These are phyloP conservation scores for Drosophila ustulata DNA, from an alignment of 2,888 invertebrate genomes.

Conservation along the genomic window DNA sequence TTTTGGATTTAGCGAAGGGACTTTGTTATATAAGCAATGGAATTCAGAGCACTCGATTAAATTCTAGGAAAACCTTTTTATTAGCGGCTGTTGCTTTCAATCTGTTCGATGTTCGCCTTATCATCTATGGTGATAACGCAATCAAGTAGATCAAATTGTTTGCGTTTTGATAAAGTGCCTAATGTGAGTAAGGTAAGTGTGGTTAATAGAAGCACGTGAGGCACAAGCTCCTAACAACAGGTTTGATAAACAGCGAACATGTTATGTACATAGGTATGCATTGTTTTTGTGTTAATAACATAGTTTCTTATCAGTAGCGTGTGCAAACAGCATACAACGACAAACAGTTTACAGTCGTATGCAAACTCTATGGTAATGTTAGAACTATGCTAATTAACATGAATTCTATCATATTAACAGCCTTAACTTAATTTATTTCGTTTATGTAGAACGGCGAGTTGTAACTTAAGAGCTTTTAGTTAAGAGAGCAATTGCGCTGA, in stretches of 20 bases:
- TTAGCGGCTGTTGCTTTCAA: conserved; percentile 14
- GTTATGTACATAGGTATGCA: not conserved
- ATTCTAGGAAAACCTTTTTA: conserved; percentile 57
- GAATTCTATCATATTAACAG: not conserved
- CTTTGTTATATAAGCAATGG: conserved; percentile 4
- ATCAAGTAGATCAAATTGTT: conserved; percentile 21
- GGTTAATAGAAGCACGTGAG: conserved; percentile 29
- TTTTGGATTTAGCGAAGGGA: not conserved
- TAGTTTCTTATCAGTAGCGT: not conserved
- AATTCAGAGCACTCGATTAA: not conserved
- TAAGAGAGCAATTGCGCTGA: not conserved
- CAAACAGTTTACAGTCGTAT: not conserved
- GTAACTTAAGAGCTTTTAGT: not conserved
- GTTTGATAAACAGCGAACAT: not conserved
- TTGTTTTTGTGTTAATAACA: not conserved
- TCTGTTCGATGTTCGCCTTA: conserved; percentile 20
- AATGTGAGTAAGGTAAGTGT: conserved; percentile 34
- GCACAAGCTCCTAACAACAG: not conserved
- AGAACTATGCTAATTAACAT: not conserved
- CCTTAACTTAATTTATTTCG: not conserved
- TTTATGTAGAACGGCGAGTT: not conserved
- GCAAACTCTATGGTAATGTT: not conserved
- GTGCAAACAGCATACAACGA: not conserved
- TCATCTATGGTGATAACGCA: conserved; percentile 21
- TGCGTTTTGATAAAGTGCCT: conserved; percentile 23